These are phyloP conservation scores for Mesoligia furuncula DNA, from an alignment of 2,888 invertebrate genomes.

Conservation along the genomic window DNA sequence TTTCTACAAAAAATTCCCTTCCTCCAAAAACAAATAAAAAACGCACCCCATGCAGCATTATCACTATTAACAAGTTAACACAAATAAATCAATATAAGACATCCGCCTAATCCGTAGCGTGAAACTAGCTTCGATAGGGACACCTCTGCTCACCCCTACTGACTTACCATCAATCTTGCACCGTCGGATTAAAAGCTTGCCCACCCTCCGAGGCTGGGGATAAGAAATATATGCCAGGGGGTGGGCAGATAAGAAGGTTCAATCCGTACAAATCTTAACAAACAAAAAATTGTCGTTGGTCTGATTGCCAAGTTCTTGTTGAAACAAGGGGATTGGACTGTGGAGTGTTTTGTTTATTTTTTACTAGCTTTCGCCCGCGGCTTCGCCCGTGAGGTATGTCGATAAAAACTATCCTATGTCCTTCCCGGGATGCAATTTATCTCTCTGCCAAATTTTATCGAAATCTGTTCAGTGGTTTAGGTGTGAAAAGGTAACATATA, in stretches of 20 bases:
- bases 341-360: not conserved
- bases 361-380: no score
- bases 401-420: no score
- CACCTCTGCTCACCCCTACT: slow-evolving; percentile 56
- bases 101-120: slow-evolving; percentile 40
- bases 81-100: slow-evolving; percentile 59
- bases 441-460: no score
- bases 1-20: not conserved
- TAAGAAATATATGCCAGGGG: slow-evolving; percentile 54
- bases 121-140: slow-evolving; percentile 56
- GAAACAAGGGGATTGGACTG: not conserved
- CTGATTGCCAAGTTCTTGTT: not conserved
- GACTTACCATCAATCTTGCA: slow-evolving; percentile 68
- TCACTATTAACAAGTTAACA: slow-evolving; percentile 54
- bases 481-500: no score
- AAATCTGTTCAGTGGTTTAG: no score
- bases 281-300: not conserved
- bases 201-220: slow-evolving; percentile 58
- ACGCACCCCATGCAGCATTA: slow-evolving; percentile 27
- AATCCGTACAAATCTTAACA: slow-evolving; percentile 2
- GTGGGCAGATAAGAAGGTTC: slow-evolving; percentile 42
- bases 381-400: no score
- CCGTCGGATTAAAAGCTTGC: slow-evolving; percentile 66
- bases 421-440: no score
- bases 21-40: slow-evolving; percentile 25